A percentile compares a stretch with the other conserved stretches of the same genome.
These are phyloP conservation scores for Xyliphius kryptos DNA, from an alignment of 2,113 vertebrate species.

Conservation along the genomic window DNA sequence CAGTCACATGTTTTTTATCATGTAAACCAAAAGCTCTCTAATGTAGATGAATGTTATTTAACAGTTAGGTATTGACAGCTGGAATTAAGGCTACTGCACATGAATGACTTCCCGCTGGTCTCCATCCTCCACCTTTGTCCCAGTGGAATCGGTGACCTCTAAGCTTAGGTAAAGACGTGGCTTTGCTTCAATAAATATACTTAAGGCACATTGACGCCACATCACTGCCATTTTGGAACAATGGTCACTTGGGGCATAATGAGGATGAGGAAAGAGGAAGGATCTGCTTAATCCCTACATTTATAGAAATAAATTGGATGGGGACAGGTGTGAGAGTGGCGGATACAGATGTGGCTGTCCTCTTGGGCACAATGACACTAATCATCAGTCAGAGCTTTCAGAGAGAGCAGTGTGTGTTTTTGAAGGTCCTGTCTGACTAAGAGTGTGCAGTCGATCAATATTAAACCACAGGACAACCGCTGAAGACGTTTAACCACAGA, in stretches of 20 bases:
- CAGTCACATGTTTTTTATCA: conserved; percentile 28
- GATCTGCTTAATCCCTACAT: conserved; percentile 6
- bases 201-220: conserved; percentile 25
- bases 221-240: conserved; percentile 26
- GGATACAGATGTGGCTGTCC: conserved; percentile 27
- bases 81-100: conserved; percentile 47
- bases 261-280: neutral
- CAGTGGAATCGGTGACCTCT: conserved; percentile 32
- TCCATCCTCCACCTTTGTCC: neutral
- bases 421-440: conserved; percentile 18
- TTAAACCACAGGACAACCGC: neutral
- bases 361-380: conserved; percentile 35
- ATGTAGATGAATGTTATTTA: conserved; percentile 22
- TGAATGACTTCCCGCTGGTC: conserved; percentile 13
- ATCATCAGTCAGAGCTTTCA: conserved; percentile 36
- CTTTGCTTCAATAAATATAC: conserved; percentile 32
- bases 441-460: conserved; percentile 5
- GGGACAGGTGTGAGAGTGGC: conserved; percentile 21
- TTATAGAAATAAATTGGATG: conserved; percentile 32
- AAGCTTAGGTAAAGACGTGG: conserved; percentile 23
- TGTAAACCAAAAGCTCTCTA: conserved; percentile 8
- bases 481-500: conserved; percentile 5
- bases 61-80: conserved; percentile 30
- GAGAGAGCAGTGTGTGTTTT: conserved; percentile 13
- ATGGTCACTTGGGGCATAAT: conserved; percentile 13